Base-by-base conservation (phyloP, 2,113 vertebrate species). In the Hippolais icterina region DNA sequence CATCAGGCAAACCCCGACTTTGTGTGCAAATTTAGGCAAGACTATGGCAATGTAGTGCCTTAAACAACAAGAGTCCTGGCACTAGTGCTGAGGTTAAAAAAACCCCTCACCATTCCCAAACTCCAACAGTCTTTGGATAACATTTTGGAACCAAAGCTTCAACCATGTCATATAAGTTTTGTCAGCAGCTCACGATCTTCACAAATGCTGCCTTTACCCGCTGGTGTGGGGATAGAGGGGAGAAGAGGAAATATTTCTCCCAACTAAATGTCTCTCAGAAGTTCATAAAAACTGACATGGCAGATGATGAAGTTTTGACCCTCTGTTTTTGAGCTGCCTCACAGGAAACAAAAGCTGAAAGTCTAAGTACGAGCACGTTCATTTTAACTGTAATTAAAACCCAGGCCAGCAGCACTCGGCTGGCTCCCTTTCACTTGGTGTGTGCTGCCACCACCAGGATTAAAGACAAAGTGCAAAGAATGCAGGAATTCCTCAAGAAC, bases 371-470 rank as follows among this genome's bases (percentile, higher is more conserved):
- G 1, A 84, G 9, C 27, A 66, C 10, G 3, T 54, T 86, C 35
- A 52, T 87, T 74, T 39, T 13, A 80, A 52, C 25, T 8, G 13
- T 20, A 72, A 74, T 50, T 78, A 63, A 77, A 91, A 27, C 6
- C 49, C 28, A 79, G 31, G 12, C 33, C 11, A 21, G 35, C 41
- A 27, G 31, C 18, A 31, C 12, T 20, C 35, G 4, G 39, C 11
- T 37, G 52, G 11, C 12, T 75, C 53, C 44, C 79, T 60, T 79
- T 78, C 64, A 31, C 47, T 91, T 91, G 70, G 83, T 9, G 83
- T 94, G 78, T 97, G 89, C 97, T 97, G 97, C 97, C 97, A 97
- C 94, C 97, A 77, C 1, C 88, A 96, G 97, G 97, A 88, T 47
- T 39, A 75, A 66, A 42, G 33, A 59, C 41, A 75, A 24, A 96